Conservation (phyloP, 2,113 vertebrate genomes). For the Carassius carassius region DNA sequence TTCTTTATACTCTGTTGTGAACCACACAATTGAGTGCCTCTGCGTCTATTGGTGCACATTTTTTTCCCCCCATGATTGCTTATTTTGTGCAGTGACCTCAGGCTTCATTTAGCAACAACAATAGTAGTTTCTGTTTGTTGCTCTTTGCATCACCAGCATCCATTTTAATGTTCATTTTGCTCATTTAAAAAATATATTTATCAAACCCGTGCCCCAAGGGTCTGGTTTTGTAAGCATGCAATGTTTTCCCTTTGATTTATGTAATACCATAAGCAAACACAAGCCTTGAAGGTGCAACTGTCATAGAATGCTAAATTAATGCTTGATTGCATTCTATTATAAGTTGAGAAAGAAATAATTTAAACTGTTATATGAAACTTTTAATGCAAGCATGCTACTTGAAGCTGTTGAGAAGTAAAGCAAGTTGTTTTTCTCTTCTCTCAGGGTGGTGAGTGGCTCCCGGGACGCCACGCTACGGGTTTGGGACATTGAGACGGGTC, state of each 20-base stretch:
- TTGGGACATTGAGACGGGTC: constrained; percentile 98
- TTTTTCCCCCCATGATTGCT: constrained; percentile 68
- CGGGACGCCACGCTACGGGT: constrained; percentile 96
- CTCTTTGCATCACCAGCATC: constrained; percentile 50
- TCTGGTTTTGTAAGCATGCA: neutral
- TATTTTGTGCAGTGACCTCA: constrained; percentile 52
- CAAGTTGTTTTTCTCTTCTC: neutral
- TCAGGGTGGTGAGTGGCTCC: constrained; percentile 96
- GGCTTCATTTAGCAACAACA: constrained; percentile 61
- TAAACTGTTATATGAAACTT: neutral
- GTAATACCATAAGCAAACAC: neutral
- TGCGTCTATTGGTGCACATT: neutral
- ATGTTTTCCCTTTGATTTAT: constrained; percentile 6
- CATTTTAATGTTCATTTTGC: constrained; percentile 41
- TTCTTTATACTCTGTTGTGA: constrained; percentile 15
- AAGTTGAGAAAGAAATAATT: neutral
- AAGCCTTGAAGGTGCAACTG: neutral
- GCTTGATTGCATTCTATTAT: neutral
- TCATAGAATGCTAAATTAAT: neutral
- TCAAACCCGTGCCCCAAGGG: neutral
- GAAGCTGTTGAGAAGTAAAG: neutral
- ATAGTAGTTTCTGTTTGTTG: constrained; percentile 50
- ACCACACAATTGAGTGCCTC: neutral
- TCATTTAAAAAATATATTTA: neutral
- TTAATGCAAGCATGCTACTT: neutral